phyloP scores from a whole-genome alignment of 2,797 vertebrate species.

The Orientallactaga sibirica region DNA sequence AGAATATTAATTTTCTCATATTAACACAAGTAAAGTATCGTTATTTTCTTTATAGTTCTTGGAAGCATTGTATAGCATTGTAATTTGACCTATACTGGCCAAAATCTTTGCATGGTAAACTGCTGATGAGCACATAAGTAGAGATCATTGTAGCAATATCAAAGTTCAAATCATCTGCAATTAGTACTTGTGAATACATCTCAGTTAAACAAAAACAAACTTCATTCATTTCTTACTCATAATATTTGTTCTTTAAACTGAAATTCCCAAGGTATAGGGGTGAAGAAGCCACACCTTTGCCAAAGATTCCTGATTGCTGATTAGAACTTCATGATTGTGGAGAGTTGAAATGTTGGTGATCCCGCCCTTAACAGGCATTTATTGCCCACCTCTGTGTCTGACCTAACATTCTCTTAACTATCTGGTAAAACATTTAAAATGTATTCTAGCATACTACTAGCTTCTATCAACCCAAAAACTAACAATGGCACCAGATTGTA shows the following conservation, averaged over 20 bases:
- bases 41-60: constrained; percentile 65
- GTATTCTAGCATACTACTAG: no score
- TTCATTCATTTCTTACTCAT: background rate
- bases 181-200: constrained; percentile 17
- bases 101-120: constrained; percentile 32
- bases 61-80: background rate
- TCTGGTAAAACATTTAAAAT: no score
- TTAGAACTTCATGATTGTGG: no score
- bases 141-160: constrained; percentile 34
- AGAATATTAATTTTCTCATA: constrained; percentile 64
- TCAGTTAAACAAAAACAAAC: constrained; percentile 6
- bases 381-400: no score
- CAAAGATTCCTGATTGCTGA: background rate
- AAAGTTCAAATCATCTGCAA: constrained; percentile 24
- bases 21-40: constrained; percentile 26
- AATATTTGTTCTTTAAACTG: no score
- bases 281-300: background rate
- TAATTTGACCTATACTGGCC: background rate
- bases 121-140: background rate
- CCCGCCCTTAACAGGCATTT: no score
- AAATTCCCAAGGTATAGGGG: no score
- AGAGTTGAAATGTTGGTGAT: no score
- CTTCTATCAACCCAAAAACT: no score
- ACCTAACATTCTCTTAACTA: no score
- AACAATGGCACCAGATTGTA: no score